Base-by-base conservation (phyloP, 2,113 vertebrate genomes). In the Otis tarda region DNA sequence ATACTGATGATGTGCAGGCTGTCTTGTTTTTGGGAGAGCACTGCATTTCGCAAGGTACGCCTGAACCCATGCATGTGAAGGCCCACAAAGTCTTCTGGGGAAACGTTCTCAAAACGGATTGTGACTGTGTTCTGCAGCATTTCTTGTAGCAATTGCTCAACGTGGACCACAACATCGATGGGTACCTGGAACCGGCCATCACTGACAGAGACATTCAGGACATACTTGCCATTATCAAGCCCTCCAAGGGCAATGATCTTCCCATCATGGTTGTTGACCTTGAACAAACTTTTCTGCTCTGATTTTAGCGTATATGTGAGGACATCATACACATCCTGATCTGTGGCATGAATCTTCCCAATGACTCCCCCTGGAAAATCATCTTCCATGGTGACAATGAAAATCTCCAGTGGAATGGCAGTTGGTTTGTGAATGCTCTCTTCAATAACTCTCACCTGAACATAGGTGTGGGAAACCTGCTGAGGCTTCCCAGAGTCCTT, bases 351-450 rank as follows among this genome's bases (percentile, higher is more conserved):
- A 50, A 99, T 98, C 95, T 99, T 99, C 55, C 99, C 99, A 61
- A 99, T 99, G 43, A 99, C 99, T 16, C 99, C 99, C 2, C 99
- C 99, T 0, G 99, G 99, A 95, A 99, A 99, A 97, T 99, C 99
- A 6, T 99, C 99, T 97, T 99, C 99, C 99, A 99, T 99, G 35
- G 99, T 99, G 93, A 99, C 98, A 12, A 99, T 99, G 95, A 99
- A 99, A 65, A 99, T 98, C 68, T 99, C 99, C 56, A 99, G 95
- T 1, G 99, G 99, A 82, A 98, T 98, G 14, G 98, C 99, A 1
- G 99, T 98, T 0, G 99, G 99, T 47, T 99, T 98, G 95, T 99
- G 99, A 45, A 99, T 98, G 75, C 99, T 99, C 91, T 99, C 99
- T 95, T 99, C 99, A 16, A 99, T 99, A 85, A 99, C 99, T 28